Conservation (phyloP, 2,888 invertebrate species). For the Metalampra italica region DNA sequence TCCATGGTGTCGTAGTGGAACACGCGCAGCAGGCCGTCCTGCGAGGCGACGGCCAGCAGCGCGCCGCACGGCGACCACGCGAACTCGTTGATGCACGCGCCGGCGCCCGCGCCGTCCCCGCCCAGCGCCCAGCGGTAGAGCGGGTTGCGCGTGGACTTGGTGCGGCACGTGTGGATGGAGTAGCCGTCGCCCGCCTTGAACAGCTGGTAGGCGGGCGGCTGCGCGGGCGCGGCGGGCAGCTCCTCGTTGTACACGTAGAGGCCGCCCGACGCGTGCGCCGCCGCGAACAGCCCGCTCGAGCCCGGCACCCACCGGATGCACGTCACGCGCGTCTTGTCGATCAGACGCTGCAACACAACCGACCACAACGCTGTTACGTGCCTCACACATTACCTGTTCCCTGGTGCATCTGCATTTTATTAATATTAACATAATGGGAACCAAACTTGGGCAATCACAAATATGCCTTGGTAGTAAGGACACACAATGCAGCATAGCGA, state of each 20-base stretch:
- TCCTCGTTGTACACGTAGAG: slow-evolving; percentile 99
- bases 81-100: slow-evolving; percentile 94
- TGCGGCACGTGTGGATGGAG: slow-evolving; percentile 96
- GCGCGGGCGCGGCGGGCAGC: slow-evolving; percentile 69
- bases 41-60: slow-evolving; percentile 95
- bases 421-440: no score
- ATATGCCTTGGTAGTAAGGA: no score
- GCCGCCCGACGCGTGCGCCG: slow-evolving; percentile 96
- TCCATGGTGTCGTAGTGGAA: slow-evolving; percentile 99
- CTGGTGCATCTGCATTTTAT: no score
- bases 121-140: slow-evolving; percentile 89
- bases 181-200: slow-evolving; percentile 97
- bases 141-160: slow-evolving; percentile 97
- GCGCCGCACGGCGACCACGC: slow-evolving; percentile 97
- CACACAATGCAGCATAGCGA: no score
- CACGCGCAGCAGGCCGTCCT: slow-evolving; percentile 96
- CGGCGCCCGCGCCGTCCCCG: slow-evolving; percentile 82
- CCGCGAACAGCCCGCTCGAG: slow-evolving; percentile 94
- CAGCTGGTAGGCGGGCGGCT: slow-evolving; percentile 94
- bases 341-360: slow-evolving; percentile 83
- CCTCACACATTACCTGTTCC: no score
- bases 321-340: slow-evolving; percentile 96
- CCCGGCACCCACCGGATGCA: slow-evolving; percentile 99
- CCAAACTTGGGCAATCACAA: no score
- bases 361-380: background rate